Base-by-base conservation (phyloP, 2,797 vertebrate genomes). In the Vireo griseus region DNA sequence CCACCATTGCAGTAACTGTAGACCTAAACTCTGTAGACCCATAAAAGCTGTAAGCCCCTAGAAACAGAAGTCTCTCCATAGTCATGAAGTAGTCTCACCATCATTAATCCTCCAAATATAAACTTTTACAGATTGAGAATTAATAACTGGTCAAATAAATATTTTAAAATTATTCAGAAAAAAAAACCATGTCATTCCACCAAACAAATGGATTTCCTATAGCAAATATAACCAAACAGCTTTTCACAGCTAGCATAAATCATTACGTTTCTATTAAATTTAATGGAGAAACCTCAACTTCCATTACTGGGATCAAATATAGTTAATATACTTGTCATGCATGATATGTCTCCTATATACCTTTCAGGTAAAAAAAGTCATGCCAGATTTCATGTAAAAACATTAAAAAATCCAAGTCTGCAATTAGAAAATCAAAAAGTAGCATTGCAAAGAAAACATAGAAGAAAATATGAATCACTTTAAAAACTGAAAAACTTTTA, bases 201-300 rank as follows among this genome's bases (percentile, higher is more conserved):
- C 48, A 80, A 94, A 91, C 18, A 93, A 87, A 92, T 81, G n/a
- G 59, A 66, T 94, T 91, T 94, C 68, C 28, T 39, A 68, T 88
- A 76, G 63, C 52, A 85, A 76, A 45, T 78, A 80, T 9, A 85
- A 67, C 62, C 73, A 75, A 94, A 73, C 0, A 1, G 58, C 88
- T 92, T 62, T 92, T 77, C 68, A 72, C 54, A 86, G n/a, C n/a
- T 78, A 47, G 21, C 51, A 61, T 24, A 91, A 95, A 77, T 85
- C 54, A 68, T 69, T 88, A 91, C 1, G 9, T 39, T 87, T 65
- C 65, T 68, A 90, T 85, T 95, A 87, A 74, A 21, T 83, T 86
- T 77, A 93, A 89, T 62, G 9, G 71, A 92, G 26, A 89, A 92
- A 80, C 6, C 25, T 80, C 81, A 87, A 3, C 39, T 87, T 89